A percentile compares a stretch with the other conserved stretches of the same genome.
These are phyloP conservation scores for Drosophila punjabiensis DNA, from an alignment of 1,140 invertebrate species.

Conservation along the genomic window DNA sequence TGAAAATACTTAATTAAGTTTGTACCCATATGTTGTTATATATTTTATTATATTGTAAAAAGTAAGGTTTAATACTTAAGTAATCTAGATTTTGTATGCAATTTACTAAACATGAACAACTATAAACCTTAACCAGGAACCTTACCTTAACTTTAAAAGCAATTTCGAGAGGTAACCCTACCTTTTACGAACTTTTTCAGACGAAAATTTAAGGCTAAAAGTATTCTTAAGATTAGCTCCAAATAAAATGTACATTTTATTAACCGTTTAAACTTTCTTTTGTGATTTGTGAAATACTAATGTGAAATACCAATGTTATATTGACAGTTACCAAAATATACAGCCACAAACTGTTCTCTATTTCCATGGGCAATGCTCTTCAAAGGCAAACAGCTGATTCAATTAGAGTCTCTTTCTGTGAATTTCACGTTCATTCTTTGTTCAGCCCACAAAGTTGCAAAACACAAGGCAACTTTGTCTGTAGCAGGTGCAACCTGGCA, in stretches of 20 bases:
- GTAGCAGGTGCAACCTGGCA: constrained; percentile 8
- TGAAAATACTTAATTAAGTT: neutral
- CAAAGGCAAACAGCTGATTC: constrained; percentile 56
- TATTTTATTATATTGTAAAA: constrained; percentile 6
- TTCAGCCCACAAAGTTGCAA: constrained; percentile 24
- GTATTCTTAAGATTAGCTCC: neutral
- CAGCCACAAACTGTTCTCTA: constrained; percentile 30
- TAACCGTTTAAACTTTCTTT: neutral
- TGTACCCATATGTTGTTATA: neutral
- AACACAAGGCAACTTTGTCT: constrained; percentile 19
- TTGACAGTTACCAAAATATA: constrained; percentile 19
- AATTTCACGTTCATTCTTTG: constrained; percentile 8
- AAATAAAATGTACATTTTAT: constrained; percentile 43
- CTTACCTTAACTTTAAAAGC: neutral
- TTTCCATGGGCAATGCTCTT: constrained; percentile 12
- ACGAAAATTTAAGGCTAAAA: neutral
- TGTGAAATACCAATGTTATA: neutral
- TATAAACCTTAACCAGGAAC: neutral
- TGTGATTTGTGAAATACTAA: neutral
- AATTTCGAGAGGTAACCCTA: too few relatives aligned
- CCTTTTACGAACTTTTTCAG: neutral
- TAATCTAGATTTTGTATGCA: constrained; percentile 1
- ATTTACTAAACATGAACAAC: constrained; percentile 27
- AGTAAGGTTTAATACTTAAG: neutral
- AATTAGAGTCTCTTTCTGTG: constrained; percentile 45